Evolutionary conservation across 2,797 vertebrate species (phyloP), one percentile per base, ranked within the genome.

Genomic region (Hapalemur alaotrensis): DNA sequence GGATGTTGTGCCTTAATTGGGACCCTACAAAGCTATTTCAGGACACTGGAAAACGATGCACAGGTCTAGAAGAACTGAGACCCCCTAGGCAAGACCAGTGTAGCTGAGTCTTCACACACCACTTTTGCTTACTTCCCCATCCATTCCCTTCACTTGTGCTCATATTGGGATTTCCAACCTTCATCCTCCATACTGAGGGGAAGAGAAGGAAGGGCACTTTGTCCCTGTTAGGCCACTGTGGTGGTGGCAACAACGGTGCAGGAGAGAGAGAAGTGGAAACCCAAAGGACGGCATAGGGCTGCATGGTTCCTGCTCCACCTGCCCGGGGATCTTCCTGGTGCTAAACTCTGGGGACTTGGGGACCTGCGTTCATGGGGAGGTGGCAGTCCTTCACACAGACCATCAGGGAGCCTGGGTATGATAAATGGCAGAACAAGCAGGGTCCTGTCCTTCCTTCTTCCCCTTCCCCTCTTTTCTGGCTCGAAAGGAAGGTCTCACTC

Each of bases 241-340:
- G 72, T n/a, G 41, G 22, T 61, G n/a, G 57, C 20, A 35, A 57
- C 30, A 38, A 32, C 0, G 12, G 7, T 59, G 30, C 84, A 38
- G 87, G 32, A 82, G 32, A 82, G 15, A 70, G 28, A 52, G 46
- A 93, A 35, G 18, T 23, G 4, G 23, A 85, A 61, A 38, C 22
- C 46, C 30, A 23, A 9, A 25, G 41, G 22, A 61, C 10, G 0
- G 0, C 0, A 0, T 9, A 12, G 72, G 48, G 2, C 41, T 52
- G 3, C 28, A n/a, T 43, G 41, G 46, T 28, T 11, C 50, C 61
- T 61, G 25, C 32, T 13, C 25, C 6, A 4, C 5, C 50, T 38
- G 50, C 61, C 82, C 54, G 9, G n/a, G 70, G 50, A 23, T 20
- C 67, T 78, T 81, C 7, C 38, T 75, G n/a, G 12, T 38, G 35